These are phyloP conservation scores for Eumeta japonica DNA, from an alignment of 1,140 invertebrate species.

Conservation along the genomic window DNA sequence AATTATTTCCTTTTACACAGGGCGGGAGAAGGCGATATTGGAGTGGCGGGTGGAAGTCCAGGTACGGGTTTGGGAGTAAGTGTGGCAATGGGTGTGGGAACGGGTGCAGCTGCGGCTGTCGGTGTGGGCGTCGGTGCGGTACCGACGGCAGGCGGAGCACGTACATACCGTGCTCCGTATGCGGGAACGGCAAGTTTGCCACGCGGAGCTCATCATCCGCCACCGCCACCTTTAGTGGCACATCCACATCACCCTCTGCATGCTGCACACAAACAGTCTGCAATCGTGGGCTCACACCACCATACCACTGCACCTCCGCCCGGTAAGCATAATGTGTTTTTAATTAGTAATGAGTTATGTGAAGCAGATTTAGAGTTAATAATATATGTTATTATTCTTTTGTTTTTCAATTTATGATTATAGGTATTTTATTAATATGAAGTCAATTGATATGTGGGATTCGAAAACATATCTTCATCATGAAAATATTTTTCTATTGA, in stretches of 20 bases:
- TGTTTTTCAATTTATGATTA: slow-evolving; percentile 10
- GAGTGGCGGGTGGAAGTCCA: slow-evolving; percentile 11
- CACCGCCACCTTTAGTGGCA: slow-evolving; percentile 15
- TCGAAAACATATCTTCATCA: no score
- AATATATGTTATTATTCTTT: no score
- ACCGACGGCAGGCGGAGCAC: slow-evolving; percentile 10
- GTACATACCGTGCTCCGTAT: slow-evolving; percentile 18
- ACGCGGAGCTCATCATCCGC: slow-evolving; percentile 39
- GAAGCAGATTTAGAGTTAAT: slow-evolving; percentile 1
- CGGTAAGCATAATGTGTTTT: slow-evolving; percentile 23
- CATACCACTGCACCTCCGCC: slow-evolving; percentile 45
- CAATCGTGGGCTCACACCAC: slow-evolving; percentile 41
- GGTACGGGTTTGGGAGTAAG: slow-evolving; percentile 12
- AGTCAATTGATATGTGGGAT: no score
- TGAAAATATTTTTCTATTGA: no score
- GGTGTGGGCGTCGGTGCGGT: not conserved
- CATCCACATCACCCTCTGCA: slow-evolving; percentile 13
- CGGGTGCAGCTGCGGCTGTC: no score
- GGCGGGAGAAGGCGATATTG: slow-evolving; percentile 20
- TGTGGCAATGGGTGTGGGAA: no score
- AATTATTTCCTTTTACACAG: no score
- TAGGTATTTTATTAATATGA: no score
- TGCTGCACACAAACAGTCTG: slow-evolving; percentile 56
- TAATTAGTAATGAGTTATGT: slow-evolving; percentile 3
- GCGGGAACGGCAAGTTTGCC: slow-evolving; percentile 34